These are phyloP conservation scores for Idaea biselata DNA, from an alignment of 2,888 invertebrate species.

Conservation along the genomic window DNA sequence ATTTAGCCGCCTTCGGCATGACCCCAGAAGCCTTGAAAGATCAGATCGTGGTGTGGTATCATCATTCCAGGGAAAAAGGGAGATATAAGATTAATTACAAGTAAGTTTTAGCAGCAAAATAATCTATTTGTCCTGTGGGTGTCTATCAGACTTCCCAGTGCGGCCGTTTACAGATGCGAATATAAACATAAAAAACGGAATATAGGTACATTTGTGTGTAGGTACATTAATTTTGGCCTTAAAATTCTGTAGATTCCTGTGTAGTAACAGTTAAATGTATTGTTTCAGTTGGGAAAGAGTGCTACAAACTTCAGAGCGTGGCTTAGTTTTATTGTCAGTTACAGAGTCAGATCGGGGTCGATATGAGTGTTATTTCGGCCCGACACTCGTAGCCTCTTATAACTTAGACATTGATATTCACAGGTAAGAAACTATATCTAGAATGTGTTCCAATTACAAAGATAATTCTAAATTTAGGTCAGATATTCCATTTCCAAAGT, in stretches of 20 bases:
- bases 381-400: constrained; percentile 78
- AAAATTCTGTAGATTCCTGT: neutral
- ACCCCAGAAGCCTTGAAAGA: constrained; percentile 73
- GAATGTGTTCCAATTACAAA: neutral
- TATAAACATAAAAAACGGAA: too few species aligned
- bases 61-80: constrained; percentile 77
- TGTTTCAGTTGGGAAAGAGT: constrained; percentile 77
- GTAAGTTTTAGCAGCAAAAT: constrained; percentile 49
- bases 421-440: constrained; percentile 46
- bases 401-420: constrained; percentile 82
- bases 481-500: neutral
- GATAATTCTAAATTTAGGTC: neutral
- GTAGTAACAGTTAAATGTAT: constrained; percentile 7
- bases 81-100: constrained; percentile 79
- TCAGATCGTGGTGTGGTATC: constrained; percentile 75
- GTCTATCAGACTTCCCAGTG: too few species aligned
- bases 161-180: too few species aligned
- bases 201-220: too few species aligned
- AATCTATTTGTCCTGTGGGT: too few species aligned
- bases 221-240: constrained; percentile 2
- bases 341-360: constrained; percentile 81
- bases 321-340: constrained; percentile 80
- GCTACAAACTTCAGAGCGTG: constrained; percentile 81
- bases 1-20: constrained; percentile 78
- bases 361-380: constrained; percentile 81